phyloP scores from a whole-genome alignment of 2,888 invertebrate genomes.

The Agonum fuliginosum region DNA sequence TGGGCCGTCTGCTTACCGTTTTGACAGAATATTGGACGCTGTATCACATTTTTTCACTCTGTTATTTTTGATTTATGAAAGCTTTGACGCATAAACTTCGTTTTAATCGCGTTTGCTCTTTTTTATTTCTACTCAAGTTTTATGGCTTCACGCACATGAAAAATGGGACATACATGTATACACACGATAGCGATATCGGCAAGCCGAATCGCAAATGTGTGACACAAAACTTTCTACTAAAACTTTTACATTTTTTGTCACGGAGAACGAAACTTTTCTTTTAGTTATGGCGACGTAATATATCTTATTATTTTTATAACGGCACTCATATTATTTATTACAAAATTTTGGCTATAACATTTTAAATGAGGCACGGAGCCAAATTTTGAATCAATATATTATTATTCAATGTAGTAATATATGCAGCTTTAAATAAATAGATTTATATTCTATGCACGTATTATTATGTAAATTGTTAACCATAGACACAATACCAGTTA shows the following conservation, averaged over 20 bases:
- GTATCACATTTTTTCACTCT: slow-evolving; percentile 23
- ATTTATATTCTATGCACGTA: too few species aligned
- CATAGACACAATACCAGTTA: too few species aligned
- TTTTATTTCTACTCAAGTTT: slow-evolving; percentile 32
- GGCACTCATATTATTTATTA: too few species aligned
- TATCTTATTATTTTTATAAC: neutral
- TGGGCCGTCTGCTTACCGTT: slow-evolving; percentile 3
- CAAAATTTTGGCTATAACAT: too few species aligned
- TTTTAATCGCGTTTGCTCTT: slow-evolving; percentile 36
- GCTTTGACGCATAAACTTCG: slow-evolving; percentile 34
- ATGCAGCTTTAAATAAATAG: too few species aligned
- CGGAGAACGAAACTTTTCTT: neutral
- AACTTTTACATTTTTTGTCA: neutral
- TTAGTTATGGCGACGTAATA: neutral
- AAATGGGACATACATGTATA: slow-evolving; percentile 28
- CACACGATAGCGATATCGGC: neutral
- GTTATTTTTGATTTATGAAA: slow-evolving; percentile 29
- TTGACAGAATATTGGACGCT: slow-evolving; percentile 9
- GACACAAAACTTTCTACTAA: neutral
- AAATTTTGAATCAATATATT: too few species aligned
- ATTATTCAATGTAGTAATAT: too few species aligned
- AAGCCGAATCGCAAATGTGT: neutral
- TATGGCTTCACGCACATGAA: slow-evolving; percentile 30
- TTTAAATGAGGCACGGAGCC: too few species aligned
- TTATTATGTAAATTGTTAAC: too few species aligned